phyloP scores from a whole-genome alignment of 2,113 vertebrate genomes.

The Eonycteris spelaea region DNA sequence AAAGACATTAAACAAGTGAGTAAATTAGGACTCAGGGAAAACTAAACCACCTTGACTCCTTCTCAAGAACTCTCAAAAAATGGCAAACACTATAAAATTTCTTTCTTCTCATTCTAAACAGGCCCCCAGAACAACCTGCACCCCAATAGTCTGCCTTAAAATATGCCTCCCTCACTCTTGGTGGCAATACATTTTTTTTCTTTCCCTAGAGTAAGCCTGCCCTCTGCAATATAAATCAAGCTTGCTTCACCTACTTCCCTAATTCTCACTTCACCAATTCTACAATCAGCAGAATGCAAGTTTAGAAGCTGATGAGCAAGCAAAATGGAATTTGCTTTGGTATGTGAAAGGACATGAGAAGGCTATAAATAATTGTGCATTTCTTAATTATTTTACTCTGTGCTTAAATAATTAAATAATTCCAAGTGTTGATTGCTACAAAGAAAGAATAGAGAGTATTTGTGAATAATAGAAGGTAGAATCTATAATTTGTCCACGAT shows the following conservation, averaged over 20 bases:
- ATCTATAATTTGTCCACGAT: not conserved
- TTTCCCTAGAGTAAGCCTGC: constrained; percentile 50
- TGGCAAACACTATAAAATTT: not conserved
- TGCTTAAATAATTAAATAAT: constrained; percentile 4
- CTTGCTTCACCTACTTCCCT: constrained; percentile 42
- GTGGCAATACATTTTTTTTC: constrained; percentile 56
- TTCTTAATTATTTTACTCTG: not conserved
- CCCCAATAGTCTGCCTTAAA: constrained; percentile 9
- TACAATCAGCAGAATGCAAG: constrained; percentile 57
- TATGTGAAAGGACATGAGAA: constrained; percentile 29
- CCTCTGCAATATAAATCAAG: constrained; percentile 60
- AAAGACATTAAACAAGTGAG: not conserved
- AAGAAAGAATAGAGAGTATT: not conserved
- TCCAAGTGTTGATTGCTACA: not conserved
- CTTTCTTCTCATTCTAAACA: constrained; percentile 2
- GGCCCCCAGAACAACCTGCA: not conserved
- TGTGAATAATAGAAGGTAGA: not conserved
- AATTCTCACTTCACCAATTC: constrained; percentile 59
- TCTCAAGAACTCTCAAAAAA: not conserved
- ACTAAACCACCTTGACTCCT: not conserved
- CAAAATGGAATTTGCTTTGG: constrained; percentile 56
- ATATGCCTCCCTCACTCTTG: constrained; percentile 12
- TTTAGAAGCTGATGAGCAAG: constrained; percentile 52
- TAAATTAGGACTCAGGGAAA: not conserved
- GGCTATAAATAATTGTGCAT: not conserved